Evolutionary conservation across 2,888 invertebrate genomes (phyloP).

Genomic region (Byasa hedistus): DNA sequence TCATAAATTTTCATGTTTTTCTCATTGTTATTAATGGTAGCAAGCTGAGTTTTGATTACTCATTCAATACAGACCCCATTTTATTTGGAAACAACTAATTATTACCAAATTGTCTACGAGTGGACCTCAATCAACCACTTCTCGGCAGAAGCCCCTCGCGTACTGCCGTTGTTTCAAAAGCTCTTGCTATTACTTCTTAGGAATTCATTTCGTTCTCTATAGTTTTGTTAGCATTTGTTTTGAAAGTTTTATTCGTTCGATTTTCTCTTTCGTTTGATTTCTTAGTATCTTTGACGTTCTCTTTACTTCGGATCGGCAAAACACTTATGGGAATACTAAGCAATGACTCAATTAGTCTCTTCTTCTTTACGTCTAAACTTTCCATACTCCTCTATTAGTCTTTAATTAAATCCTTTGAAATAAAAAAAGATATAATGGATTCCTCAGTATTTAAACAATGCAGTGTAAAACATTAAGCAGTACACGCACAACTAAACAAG

Average conservation of each 20-base stretch:
- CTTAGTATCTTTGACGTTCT: constrained; percentile 55
- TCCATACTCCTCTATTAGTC: too few relatives aligned
- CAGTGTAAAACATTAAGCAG: too few relatives aligned
- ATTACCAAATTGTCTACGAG: constrained; percentile 14
- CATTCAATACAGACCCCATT: background rate
- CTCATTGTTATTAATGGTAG: background rate
- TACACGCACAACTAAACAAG: too few relatives aligned
- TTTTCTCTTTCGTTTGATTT: constrained; percentile 49
- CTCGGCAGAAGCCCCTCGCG: constrained; percentile 6
- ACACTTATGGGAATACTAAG: background rate
- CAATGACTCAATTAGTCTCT: too few relatives aligned
- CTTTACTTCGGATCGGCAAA: constrained; percentile 16
- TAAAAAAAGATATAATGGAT: too few relatives aligned
- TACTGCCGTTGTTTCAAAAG: constrained; percentile 55
- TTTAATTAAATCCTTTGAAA: too few relatives aligned
- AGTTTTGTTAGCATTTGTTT: constrained; percentile 66
- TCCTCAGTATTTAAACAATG: too few relatives aligned
- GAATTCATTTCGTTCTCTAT: constrained; percentile 64
- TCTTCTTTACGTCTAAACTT: too few relatives aligned
- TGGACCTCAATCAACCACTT: constrained; percentile 25
- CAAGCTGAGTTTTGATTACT: background rate
- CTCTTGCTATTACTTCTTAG: constrained; percentile 55
- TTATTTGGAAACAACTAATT: constrained; percentile 5
- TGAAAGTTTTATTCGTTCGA: constrained; percentile 53
- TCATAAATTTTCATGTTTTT: background rate